These are phyloP conservation scores for Allolobophora icterica DNA, from an alignment of 2,888 invertebrate species.

Conservation along the genomic window DNA sequence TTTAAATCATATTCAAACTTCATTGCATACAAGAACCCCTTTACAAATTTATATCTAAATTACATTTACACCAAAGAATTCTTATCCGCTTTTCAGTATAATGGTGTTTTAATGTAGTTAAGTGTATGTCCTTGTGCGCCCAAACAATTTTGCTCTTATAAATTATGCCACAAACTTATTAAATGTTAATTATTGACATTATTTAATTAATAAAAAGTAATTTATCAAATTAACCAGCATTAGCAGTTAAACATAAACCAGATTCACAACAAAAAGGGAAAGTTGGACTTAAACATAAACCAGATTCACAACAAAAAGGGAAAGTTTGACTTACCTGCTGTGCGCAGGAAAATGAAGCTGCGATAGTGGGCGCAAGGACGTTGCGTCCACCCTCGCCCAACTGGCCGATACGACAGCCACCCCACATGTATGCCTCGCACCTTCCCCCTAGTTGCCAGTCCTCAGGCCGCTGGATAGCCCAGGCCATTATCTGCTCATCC, in stretches of 20 bases:
- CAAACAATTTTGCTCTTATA: background rate
- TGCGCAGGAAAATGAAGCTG: slow-evolving; percentile 58
- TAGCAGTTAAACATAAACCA: background rate
- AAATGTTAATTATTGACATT: background rate
- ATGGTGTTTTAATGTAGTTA: background rate
- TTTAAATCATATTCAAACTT: too few species aligned
- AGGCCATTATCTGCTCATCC: slow-evolving; percentile 72
- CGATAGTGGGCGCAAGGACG: slow-evolving; percentile 55
- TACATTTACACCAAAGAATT: background rate
- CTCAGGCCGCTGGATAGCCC: slow-evolving; percentile 72
- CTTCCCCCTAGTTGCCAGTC: slow-evolving; percentile 75
- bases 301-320: background rate
- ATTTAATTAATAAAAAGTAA: background rate
- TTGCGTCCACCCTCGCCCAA: slow-evolving; percentile 69
- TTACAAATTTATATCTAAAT: too few species aligned
- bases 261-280: background rate
- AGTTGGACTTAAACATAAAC: too few species aligned
- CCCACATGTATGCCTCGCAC: slow-evolving; percentile 72
- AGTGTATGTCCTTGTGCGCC: background rate
- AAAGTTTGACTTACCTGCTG: slow-evolving; percentile 58
- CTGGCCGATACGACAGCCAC: slow-evolving; percentile 73
- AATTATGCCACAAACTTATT: background rate
- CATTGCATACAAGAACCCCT: too few species aligned
- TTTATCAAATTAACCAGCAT: background rate
- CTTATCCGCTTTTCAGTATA: background rate